A percentile compares a stretch with the other conserved stretches of the same genome.
Conservation (phyloP, 2,888 invertebrate genomes). For the Leptogaster cylindrica region DNA sequence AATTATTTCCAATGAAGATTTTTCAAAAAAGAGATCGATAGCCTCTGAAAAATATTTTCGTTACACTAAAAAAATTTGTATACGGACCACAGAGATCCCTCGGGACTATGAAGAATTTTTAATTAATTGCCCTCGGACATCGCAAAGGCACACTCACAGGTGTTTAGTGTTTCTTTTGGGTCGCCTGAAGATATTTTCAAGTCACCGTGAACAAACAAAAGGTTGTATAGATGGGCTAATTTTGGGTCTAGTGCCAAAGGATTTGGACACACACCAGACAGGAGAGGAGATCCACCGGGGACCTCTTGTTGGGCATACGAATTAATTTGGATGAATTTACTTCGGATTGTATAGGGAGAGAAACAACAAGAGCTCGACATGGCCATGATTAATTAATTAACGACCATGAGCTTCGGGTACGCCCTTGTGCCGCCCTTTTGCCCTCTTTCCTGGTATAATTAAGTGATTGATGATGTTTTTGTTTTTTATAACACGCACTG, state of each 20-base stretch:
- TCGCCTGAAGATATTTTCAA: background rate
- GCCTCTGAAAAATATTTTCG: background rate
- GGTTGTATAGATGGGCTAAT: background rate
- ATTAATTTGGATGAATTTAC: background rate
- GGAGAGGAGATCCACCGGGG: background rate
- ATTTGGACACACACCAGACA: background rate
- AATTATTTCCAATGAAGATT: background rate
- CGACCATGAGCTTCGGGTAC: background rate
- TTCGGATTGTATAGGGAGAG: background rate
- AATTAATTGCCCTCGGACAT: background rate
- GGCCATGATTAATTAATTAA: constrained; percentile 33
- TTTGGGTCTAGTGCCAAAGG: background rate
- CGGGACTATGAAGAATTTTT: background rate
- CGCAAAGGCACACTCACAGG: background rate
- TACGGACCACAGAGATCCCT: background rate
- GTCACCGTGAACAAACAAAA: constrained; percentile 9
- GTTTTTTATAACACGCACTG: constrained; percentile 1
- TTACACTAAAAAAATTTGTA: background rate
- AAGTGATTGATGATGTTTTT: constrained; percentile 30
- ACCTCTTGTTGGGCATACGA: background rate
- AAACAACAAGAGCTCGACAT: constrained; percentile 3
- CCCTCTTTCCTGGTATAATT: constrained; percentile 3
- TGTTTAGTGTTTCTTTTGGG: background rate
- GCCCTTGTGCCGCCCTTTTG: constrained; percentile 15
- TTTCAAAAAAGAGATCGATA: constrained; percentile 8